These are phyloP conservation scores for Argyra leucocephala DNA, from an alignment of 2,888 invertebrate species.

Conservation along the genomic window DNA sequence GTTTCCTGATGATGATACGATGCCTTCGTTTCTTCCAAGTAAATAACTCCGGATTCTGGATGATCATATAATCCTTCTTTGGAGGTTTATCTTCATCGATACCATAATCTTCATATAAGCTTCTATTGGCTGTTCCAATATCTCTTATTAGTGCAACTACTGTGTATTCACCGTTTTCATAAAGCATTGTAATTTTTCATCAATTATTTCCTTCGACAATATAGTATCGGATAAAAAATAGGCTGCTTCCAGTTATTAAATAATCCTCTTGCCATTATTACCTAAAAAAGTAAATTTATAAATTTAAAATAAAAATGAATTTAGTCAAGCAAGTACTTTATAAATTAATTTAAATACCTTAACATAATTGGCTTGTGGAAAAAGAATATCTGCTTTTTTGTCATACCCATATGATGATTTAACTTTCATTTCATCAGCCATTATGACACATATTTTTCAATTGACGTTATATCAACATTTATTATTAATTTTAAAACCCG, in stretches of 20 bases:
- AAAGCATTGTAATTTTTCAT: slow-evolving; percentile 21
- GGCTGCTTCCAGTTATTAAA: slow-evolving; percentile 28
- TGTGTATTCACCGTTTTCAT: slow-evolving; percentile 25
- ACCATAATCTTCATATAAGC: slow-evolving; percentile 6
- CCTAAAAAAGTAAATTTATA: not conserved
- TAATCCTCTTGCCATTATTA: slow-evolving; percentile 27
- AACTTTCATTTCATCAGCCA: slow-evolving; percentile 28
- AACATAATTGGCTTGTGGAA: slow-evolving; percentile 24
- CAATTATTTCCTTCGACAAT: slow-evolving; percentile 23
- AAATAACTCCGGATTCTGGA: slow-evolving; percentile 15
- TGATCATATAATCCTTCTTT: too few relatives aligned
- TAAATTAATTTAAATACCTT: slow-evolving; percentile 19
- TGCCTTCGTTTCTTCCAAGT: slow-evolving; percentile 24
- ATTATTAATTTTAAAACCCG: slow-evolving; percentile 8
- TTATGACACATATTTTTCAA: slow-evolving; percentile 23
- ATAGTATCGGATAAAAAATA: slow-evolving; percentile 27
- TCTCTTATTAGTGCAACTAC: slow-evolving; percentile 28
- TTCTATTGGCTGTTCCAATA: slow-evolving; percentile 21
- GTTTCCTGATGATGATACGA: slow-evolving; percentile 15
- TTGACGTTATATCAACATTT: slow-evolving; percentile 17
- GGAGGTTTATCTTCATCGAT: slow-evolving; percentile 11
- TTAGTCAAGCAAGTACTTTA: too few relatives aligned
- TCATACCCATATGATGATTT: slow-evolving; percentile 24
- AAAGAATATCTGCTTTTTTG: slow-evolving; percentile 22
- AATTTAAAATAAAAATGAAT: too few relatives aligned